Evolutionary conservation across 2,888 invertebrate species (phyloP).

Genomic region (Drosophila suboccidentalis): DNA sequence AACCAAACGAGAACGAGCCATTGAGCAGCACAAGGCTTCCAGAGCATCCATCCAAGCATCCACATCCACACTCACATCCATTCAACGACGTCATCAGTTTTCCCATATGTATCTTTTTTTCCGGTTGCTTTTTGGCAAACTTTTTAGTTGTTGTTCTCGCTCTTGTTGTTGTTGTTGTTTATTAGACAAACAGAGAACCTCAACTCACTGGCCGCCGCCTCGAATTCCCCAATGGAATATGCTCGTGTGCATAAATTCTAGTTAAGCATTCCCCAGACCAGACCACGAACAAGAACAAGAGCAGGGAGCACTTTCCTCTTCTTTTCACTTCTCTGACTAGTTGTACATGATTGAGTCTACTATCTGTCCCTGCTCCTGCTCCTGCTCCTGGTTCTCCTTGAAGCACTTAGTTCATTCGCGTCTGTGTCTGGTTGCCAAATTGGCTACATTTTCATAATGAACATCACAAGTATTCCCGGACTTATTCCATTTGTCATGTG

Average conservation of each 20-base stretch:
- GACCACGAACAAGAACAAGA: not conserved
- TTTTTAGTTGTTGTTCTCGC: slow-evolving; percentile 56
- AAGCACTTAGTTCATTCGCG: slow-evolving; percentile 39
- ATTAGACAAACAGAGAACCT: slow-evolving; percentile 53
- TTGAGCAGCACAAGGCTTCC: slow-evolving; percentile 33
- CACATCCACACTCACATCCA: slow-evolving; percentile 39
- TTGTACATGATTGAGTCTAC: slow-evolving; percentile 37
- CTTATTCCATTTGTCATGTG: not conserved
- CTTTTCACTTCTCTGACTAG: slow-evolving; percentile 21
- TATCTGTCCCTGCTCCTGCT: slow-evolving; percentile 16
- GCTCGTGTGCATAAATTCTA: slow-evolving; percentile 76
- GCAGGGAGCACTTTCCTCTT: slow-evolving; percentile 16
- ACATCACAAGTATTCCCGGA: slow-evolving; percentile 15
- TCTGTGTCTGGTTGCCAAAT: slow-evolving; percentile 52
- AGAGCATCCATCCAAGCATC: slow-evolving; percentile 28
- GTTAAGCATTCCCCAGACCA: slow-evolving; percentile 49
- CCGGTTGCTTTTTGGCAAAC: slow-evolving; percentile 61
- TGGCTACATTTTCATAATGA: slow-evolving; percentile 78
- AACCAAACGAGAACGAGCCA: slow-evolving; percentile 31
- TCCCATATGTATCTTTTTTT: slow-evolving; percentile 32
- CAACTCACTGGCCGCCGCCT: slow-evolving; percentile 25
- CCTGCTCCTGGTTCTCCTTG: not conserved
- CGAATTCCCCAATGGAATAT: slow-evolving; percentile 75
- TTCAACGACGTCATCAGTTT: slow-evolving; percentile 70
- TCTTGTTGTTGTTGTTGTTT: slow-evolving; percentile 36